Percentiles rank a stretch among this genome's conserved stretches.
Conservation (phyloP, 2,888 invertebrate genomes). For the Nomada goodeniana region DNA sequence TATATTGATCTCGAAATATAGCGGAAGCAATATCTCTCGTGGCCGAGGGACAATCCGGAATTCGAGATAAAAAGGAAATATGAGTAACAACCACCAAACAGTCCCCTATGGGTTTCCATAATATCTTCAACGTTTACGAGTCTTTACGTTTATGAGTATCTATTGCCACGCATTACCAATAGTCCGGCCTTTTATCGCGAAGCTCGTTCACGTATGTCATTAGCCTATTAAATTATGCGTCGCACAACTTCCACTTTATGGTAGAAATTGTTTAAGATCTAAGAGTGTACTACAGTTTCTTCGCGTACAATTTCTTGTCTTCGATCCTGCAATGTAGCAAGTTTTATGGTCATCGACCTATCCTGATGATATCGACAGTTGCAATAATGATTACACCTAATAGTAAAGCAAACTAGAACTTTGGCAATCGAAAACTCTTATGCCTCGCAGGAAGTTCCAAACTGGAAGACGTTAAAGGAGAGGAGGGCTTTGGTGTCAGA, state of each 20-base stretch:
- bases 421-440: constrained; percentile 5
- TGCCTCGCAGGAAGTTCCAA: neutral
- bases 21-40: constrained; percentile 3
- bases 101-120: constrained; percentile 18
- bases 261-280: neutral
- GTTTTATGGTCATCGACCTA: no score
- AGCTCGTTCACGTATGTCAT: neutral
- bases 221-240: neutral
- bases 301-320: no score
- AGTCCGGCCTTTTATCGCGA: constrained; percentile 1
- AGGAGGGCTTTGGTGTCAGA: neutral
- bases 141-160: neutral
- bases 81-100: constrained; percentile 12
- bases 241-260: neutral
- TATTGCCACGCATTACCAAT: neutral
- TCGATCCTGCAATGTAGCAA: no score
- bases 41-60: constrained; percentile 1
- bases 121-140: constrained; percentile 9
- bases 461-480: neutral
- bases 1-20: constrained; percentile 25
- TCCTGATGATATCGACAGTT: no score
- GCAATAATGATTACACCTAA: no score
- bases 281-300: no score
- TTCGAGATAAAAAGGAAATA: constrained; percentile 18
- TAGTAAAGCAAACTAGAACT: no score